Evolutionary conservation across 1,140 invertebrate species (phyloP).

Genomic region (Pachyrhynchus sulphureomaculatus): DNA sequence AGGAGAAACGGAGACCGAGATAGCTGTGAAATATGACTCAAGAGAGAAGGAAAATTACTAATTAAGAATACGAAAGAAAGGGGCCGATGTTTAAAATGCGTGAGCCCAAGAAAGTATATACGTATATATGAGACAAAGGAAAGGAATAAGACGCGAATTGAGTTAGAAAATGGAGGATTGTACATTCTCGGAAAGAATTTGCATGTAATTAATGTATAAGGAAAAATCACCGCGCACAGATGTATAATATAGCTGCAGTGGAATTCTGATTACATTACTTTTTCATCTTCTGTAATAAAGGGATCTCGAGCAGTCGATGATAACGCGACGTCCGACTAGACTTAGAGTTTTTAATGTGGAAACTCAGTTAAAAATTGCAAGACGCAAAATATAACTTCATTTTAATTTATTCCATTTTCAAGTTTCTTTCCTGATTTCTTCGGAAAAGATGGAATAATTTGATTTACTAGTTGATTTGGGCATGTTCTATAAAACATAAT

Average conservation of each 20-base stretch:
- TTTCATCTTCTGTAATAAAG: constrained; percentile 34
- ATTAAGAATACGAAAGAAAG: constrained; percentile 52
- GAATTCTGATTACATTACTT: constrained; percentile 38
- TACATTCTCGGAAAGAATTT: constrained; percentile 51
- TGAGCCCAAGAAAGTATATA: constrained; percentile 51
- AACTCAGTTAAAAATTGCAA: background rate
- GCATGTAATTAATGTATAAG: constrained; percentile 53
- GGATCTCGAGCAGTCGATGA: background rate
- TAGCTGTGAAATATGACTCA: constrained; percentile 17
- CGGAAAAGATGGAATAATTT: too few relatives aligned
- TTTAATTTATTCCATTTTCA: background rate
- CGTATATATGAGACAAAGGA: constrained; percentile 51
- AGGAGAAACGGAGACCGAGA: constrained; percentile 36
- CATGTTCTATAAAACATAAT: too few relatives aligned
- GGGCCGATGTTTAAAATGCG: constrained; percentile 52
- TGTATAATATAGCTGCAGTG: constrained; percentile 34
- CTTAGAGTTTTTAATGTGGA: background rate
- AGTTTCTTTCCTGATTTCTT: too few relatives aligned
- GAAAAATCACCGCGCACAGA: constrained; percentile 48
- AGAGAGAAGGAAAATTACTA: constrained; percentile 46
- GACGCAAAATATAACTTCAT: constrained; percentile 1
- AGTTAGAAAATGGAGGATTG: constrained; percentile 51
- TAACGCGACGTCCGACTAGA: background rate
- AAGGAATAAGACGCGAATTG: constrained; percentile 49
- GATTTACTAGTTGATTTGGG: too few relatives aligned